Conservation (phyloP, 1,140 invertebrate genomes). For the Zaprionus gabonicus region DNA sequence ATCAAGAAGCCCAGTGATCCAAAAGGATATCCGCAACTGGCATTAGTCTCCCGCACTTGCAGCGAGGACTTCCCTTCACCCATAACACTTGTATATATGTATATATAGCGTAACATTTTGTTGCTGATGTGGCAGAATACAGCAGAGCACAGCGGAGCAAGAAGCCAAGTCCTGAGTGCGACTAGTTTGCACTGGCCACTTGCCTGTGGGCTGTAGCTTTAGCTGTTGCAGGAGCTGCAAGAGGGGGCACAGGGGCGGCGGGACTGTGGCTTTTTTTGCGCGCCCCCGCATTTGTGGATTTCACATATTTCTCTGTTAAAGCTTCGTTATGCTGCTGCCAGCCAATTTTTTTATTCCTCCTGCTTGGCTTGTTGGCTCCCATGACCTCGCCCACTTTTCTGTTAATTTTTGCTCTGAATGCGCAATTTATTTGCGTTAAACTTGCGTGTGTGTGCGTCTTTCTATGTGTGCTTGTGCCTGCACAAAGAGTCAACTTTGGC, state of each 20-base stretch:
- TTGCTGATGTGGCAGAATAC: slow-evolving; percentile 62
- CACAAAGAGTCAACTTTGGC: slow-evolving; percentile 69
- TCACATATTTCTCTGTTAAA: slow-evolving; percentile 70
- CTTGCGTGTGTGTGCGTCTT: slow-evolving; percentile 41
- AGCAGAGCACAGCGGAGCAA: neutral
- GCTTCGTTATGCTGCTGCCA: slow-evolving; percentile 64
- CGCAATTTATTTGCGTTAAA: slow-evolving; percentile 81
- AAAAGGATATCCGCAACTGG: slow-evolving; percentile 60
- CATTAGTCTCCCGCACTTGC: neutral
- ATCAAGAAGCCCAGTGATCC: slow-evolving; percentile 55
- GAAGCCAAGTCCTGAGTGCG: slow-evolving; percentile 3
- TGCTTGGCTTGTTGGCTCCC: neutral
- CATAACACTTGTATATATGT: neutral
- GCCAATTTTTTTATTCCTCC: slow-evolving; percentile 28
- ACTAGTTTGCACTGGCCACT: slow-evolving; percentile 12
- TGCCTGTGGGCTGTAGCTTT: slow-evolving; percentile 10
- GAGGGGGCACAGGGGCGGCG: neutral
- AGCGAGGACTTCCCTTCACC: neutral
- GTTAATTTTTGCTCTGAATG: slow-evolving; percentile 81
- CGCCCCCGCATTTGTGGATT: slow-evolving; percentile 37
- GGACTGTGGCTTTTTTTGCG: slow-evolving; percentile 32
- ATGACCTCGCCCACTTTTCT: slow-evolving; percentile 38
- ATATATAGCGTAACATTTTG: neutral
- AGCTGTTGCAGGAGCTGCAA: slow-evolving; percentile 29
- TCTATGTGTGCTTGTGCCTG: slow-evolving; percentile 30